Base-by-base conservation (phyloP, 2,113 vertebrate species). In the Percina caprodes region DNA sequence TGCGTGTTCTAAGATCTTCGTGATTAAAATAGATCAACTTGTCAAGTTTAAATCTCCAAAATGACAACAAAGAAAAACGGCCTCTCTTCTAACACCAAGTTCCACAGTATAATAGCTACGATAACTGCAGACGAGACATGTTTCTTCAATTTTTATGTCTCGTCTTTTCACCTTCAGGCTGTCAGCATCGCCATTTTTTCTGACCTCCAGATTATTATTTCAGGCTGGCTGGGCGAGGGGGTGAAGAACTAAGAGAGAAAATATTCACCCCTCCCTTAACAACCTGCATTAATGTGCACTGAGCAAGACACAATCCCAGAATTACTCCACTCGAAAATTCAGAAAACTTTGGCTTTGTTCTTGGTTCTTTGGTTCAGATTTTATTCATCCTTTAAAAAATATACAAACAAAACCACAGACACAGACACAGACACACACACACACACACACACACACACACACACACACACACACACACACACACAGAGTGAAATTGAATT, bases 401-500 rank as follows among this genome's bases (percentile, higher is more conserved):
- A 81, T 42, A 61, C 30, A 52, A 39, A 77, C 11, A 59, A 48
- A 59, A 71, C 67, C 71, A n/a, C n/a, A n/a, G n/a, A n/a, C n/a
- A n/a, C n/a, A n/a, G n/a, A 15, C 66, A 10, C 18, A 2, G 33
- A 66, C 55, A 33, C 63, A 71, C 67, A 45, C 12, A 8, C 18
- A 8, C 35, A 30, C 74, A 52, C 39, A 68, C 63, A 26, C 79
- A 69, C 60, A 23, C 13, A 7, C 16, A 4, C 55, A 18, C 69
- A 45, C 42, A 55, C 65, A 46, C 77, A 63, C n/a, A 52, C 46
- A 65, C 68, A 54, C 73, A 12, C 68, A 74, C 76, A 79, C 72
- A 23, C 1, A 77, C 79, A 14, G 67, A 75, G 78, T 82, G 86
- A 79, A 95, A 91, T 89, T 74, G 83, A 85, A 88, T 91, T 84